Conservation (phyloP, 64 coral and sea anemone species). For the Anthopleura sola region DNA sequence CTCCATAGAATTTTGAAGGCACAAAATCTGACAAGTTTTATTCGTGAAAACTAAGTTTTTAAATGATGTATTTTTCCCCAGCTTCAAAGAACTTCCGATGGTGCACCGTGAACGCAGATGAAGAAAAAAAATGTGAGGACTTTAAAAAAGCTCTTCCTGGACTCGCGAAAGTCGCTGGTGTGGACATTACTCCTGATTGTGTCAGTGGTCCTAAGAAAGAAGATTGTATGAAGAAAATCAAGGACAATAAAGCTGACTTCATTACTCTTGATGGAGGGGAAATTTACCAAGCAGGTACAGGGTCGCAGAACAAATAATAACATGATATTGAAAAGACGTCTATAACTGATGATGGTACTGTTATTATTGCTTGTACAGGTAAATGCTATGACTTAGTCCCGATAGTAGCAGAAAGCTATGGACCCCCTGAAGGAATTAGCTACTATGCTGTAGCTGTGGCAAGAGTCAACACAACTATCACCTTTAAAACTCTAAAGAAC, state of each 20-base stretch:
- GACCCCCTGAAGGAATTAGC: background rate
- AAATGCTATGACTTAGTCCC: constrained; percentile 34
- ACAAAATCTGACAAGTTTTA: no score
- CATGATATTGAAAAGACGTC: background rate
- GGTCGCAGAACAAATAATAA: background rate
- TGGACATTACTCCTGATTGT: constrained; percentile 8
- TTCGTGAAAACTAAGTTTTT: no score
- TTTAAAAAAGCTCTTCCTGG: constrained; percentile 14
- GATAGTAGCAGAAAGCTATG: constrained; percentile 49
- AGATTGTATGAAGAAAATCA: constrained; percentile 58
- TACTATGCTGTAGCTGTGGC: constrained; percentile 69
- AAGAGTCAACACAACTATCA: constrained; percentile 28
- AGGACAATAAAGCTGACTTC: constrained; percentile 24
- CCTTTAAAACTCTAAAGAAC: constrained; percentile 23
- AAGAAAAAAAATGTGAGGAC: constrained; percentile 28
- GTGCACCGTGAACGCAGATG: background rate
- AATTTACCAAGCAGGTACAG: constrained; percentile 54
- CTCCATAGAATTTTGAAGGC: no score
- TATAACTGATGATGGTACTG: background rate
- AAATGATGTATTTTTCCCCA: background rate
- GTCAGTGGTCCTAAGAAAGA: constrained; percentile 14
- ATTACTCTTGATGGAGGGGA: constrained; percentile 43
- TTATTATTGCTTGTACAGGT: constrained; percentile 1
- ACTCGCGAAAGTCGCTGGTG: background rate
- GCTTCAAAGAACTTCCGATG: constrained; percentile 29